A percentile compares a stretch with the other conserved stretches of the same genome.
Conservation (phyloP, 2,888 invertebrate species). For the Volucella inflata region DNA sequence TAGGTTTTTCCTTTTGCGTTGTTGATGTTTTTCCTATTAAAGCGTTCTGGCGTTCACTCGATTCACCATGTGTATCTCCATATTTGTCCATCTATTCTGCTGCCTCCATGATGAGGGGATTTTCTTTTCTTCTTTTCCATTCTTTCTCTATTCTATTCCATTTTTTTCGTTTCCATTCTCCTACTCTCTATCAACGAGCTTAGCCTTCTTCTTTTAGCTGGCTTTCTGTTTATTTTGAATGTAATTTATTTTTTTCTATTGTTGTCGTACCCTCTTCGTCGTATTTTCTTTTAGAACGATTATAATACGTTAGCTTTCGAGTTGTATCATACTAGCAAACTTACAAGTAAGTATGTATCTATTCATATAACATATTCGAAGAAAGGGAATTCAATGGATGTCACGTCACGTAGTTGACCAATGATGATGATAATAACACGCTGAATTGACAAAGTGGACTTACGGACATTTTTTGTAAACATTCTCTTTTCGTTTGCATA, state of each 20-base stretch:
- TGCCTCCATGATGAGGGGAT: slow-evolving; percentile 18
- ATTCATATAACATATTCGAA: too few species aligned
- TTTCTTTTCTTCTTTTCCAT: slow-evolving; percentile 7
- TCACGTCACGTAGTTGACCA: slow-evolving; percentile 66
- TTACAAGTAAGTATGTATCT: background rate
- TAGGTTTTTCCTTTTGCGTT: slow-evolving; percentile 67
- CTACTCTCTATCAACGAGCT: background rate
- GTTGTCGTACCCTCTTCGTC: background rate
- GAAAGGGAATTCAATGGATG: slow-evolving; percentile 45
- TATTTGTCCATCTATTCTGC: slow-evolving; percentile 1
- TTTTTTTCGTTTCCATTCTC: background rate
- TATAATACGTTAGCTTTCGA: slow-evolving; percentile 1
- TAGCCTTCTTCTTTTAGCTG: too few species aligned
- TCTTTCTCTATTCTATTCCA: slow-evolving; percentile 4
- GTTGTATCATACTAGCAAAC: background rate
- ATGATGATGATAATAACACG: slow-evolving; percentile 38
- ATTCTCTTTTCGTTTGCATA: too few species aligned
- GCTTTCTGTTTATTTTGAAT: slow-evolving; percentile 23
- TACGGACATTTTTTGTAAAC: too few species aligned
- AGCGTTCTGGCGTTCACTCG: background rate
- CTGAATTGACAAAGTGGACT: slow-evolving; percentile 33
- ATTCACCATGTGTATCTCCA: slow-evolving; percentile 1
- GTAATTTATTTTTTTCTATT: slow-evolving; percentile 17
- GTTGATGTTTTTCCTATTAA: slow-evolving; percentile 44
- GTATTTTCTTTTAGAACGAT: slow-evolving; percentile 1